phyloP scores from a whole-genome alignment of 2,797 vertebrate species.

The Melanotaenia boesemani region DNA sequence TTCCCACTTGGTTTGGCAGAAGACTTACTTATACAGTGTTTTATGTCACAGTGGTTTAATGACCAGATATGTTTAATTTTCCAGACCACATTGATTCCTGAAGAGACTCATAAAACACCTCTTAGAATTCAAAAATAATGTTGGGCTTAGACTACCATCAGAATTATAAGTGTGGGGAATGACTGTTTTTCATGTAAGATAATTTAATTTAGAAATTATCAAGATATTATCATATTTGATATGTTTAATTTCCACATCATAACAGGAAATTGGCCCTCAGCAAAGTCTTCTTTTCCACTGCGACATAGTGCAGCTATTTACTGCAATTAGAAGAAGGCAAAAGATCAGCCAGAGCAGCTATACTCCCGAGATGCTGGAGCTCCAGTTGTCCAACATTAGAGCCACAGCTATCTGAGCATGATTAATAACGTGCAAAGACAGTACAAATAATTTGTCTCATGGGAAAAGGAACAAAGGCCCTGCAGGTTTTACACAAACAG shows the following conservation, averaged over 20 bases:
- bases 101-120: too few relatives aligned
- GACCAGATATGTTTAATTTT: too few relatives aligned
- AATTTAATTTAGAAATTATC: background rate
- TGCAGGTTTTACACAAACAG: conserved; percentile 14
- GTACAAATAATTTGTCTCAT: background rate
- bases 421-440: conserved; percentile 16
- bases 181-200: background rate
- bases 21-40: too few relatives aligned
- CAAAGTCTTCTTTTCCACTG: too few relatives aligned
- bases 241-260: background rate
- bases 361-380: background rate
- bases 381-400: background rate
- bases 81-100: too few relatives aligned
- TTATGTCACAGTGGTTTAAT: too few relatives aligned
- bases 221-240: background rate
- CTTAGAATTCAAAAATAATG: too few relatives aligned
- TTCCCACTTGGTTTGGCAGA: too few relatives aligned
- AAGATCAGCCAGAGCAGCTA: background rate
- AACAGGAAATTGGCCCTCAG: background rate
- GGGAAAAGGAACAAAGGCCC: conserved; percentile 10
- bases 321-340: background rate
- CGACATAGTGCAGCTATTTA: background rate
- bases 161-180: background rate
- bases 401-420: background rate
- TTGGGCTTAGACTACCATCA: background rate